phyloP scores from a whole-genome alignment of 1,140 invertebrate genomes.

The Drosophila murphyi region DNA sequence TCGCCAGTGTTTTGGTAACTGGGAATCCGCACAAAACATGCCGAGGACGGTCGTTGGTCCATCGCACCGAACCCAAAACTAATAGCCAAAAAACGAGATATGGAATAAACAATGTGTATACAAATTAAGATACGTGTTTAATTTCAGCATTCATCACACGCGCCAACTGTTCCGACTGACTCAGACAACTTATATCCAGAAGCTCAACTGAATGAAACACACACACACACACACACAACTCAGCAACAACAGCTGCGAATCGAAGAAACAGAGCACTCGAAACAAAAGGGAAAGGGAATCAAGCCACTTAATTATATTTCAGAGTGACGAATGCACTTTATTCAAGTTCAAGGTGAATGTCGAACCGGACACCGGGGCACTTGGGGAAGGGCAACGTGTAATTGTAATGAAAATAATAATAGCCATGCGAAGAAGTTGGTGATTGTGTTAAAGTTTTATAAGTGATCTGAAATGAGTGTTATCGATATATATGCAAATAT shows the following conservation, averaged over 20 bases:
- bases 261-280: constrained; percentile 4
- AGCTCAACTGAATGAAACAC: constrained; percentile 3
- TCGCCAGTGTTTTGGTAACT: constrained; percentile 25
- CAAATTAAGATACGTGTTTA: constrained; percentile 18
- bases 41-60: constrained; percentile 77
- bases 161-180: constrained; percentile 1
- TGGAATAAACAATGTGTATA: constrained; percentile 8
- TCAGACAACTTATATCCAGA: constrained; percentile 22
- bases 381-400: constrained; percentile 13
- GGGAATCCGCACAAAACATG: constrained; percentile 46
- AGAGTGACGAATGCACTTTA: constrained; percentile 39
- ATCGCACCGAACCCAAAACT: constrained; percentile 15
- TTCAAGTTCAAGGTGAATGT: constrained; percentile 65
- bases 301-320: constrained; percentile 3
- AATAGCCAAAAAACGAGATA: constrained; percentile 3
- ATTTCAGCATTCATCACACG: constrained; percentile 33
- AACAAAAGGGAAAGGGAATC: constrained; percentile 59
- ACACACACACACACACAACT: background rate
- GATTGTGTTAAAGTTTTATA: constrained; percentile 2
- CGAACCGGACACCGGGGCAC: constrained; percentile 8
- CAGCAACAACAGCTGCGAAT: background rate
- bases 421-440: background rate
- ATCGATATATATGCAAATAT: background rate
- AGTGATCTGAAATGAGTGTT: background rate
- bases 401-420: constrained; percentile 3